Conservation (phyloP, 2,888 invertebrate species). For the Gortyna flavago region DNA sequence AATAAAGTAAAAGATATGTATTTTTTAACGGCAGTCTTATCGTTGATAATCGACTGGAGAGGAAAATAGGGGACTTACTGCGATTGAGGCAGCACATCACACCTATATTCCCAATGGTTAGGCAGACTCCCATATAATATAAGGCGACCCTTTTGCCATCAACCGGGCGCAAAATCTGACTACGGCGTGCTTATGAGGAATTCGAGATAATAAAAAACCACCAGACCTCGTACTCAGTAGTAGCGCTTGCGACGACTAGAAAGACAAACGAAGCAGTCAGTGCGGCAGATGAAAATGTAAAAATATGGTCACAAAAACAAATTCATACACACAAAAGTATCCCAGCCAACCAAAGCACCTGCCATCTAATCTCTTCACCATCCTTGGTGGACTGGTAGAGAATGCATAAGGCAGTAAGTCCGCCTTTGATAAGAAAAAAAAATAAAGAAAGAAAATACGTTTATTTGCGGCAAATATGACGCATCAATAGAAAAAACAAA, state of each 20-base stretch:
- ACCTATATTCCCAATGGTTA: background rate
- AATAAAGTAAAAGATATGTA: background rate
- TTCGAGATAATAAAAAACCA: background rate
- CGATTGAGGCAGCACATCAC: background rate
- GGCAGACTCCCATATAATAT: background rate
- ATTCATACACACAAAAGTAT: background rate
- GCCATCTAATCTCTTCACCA: too few relatives aligned
- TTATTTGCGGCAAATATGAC: too few relatives aligned
- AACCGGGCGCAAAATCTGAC: background rate
- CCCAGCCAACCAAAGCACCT: too few relatives aligned
- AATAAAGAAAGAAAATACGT: too few relatives aligned
- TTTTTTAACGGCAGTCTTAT: background rate
- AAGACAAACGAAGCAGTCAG: background rate
- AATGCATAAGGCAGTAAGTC: too few relatives aligned
- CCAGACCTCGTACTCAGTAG: background rate
- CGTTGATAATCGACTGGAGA: background rate
- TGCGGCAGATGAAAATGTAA: background rate
- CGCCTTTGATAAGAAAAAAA: too few relatives aligned
- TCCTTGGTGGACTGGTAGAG: too few relatives aligned
- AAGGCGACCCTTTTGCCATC: background rate
- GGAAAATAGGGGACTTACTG: too few relatives aligned
- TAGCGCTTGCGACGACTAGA: background rate
- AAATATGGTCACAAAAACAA: background rate
- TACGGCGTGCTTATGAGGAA: background rate
- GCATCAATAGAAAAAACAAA: too few relatives aligned